These are phyloP conservation scores for Conger conger DNA, from an alignment of 2,113 vertebrate species.

Conservation along the genomic window DNA sequence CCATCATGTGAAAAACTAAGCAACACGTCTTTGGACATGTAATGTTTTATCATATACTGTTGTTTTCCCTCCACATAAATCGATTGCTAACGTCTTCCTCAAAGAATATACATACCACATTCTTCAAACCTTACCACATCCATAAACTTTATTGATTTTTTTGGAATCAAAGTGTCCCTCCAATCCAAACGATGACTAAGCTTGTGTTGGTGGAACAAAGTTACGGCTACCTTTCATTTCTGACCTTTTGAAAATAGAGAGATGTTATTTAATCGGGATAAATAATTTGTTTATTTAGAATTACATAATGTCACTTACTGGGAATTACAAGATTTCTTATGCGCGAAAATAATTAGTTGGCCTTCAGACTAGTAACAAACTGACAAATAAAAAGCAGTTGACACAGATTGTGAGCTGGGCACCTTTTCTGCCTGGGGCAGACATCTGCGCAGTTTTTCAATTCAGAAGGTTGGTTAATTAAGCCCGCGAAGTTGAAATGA, in stretches of 20 bases:
- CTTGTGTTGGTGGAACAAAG: constrained; percentile 15
- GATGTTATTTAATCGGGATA: not conserved
- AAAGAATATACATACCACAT: not conserved
- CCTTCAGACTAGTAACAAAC: constrained; percentile 38
- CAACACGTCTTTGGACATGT: not conserved
- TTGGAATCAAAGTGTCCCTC: not conserved
- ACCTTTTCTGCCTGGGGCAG: constrained; percentile 30
- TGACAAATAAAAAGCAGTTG: constrained; percentile 39
- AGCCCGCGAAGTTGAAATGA: not conserved
- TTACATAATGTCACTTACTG: not conserved
- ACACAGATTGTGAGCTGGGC: constrained; percentile 14
- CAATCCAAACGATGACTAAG: not conserved
- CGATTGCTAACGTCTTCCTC: not conserved
- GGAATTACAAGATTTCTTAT: not conserved
- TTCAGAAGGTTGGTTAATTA: constrained; percentile 24
- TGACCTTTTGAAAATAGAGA: not conserved
- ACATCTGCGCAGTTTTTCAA: constrained; percentile 48
- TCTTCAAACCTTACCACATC: not conserved
- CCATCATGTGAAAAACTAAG: not conserved
- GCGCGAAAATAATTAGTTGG: not conserved
- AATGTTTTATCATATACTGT: not conserved
- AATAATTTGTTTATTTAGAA: not conserved
- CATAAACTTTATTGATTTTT: constrained; percentile 3
- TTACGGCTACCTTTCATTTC: not conserved
- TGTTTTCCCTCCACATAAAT: not conserved